Evolutionary conservation across 2,113 vertebrate genomes (phyloP).

Genomic region (Perccottus glenii): DNA sequence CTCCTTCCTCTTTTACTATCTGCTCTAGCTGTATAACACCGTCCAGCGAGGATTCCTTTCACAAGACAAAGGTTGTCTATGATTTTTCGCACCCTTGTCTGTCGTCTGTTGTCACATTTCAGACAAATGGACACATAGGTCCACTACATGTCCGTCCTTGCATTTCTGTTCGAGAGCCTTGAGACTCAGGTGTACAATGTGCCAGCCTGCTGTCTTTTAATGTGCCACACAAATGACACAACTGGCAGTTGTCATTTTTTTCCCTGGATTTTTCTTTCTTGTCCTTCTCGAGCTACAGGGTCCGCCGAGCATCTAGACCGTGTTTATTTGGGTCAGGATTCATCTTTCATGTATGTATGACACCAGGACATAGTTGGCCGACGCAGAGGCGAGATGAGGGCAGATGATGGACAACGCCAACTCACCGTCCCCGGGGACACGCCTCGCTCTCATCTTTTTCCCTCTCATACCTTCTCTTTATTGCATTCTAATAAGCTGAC

Average conservation of each 20-base stretch:
- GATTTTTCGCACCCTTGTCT: conserved; percentile 82
- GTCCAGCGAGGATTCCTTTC: conserved; percentile 74
- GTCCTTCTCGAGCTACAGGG: conserved; percentile 55
- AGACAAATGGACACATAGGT: conserved; percentile 64
- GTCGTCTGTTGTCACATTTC: conserved; percentile 70
- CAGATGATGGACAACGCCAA: conserved; percentile 94
- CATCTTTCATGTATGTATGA: conserved; percentile 95
- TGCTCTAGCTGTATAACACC: conserved; percentile 55
- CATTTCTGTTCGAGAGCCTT: conserved; percentile 83
- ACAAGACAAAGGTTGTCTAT: conserved; percentile 77
- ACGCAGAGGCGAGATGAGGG: conserved; percentile 92
- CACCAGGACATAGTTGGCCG: conserved; percentile 94
- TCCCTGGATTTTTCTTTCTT: conserved; percentile 2
- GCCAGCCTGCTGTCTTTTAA: conserved; percentile 76
- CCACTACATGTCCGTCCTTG: conserved; percentile 88
- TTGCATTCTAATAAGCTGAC: conserved; percentile 98
- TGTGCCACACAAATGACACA: conserved; percentile 81
- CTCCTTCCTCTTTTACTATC: conserved; percentile 46
- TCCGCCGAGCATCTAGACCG: conserved; percentile 81
- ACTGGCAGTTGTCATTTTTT: conserved; percentile 76
- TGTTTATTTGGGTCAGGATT: conserved; percentile 99
- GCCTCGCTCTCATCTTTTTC: conserved; percentile 81
- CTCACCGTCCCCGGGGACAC: conserved; percentile 88
- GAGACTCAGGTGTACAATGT: conserved; percentile 86
- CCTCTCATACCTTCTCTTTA: conserved; percentile 56